phyloP scores from a whole-genome alignment of 23 tunicate species.

The Trididemnum nubilum region DNA sequence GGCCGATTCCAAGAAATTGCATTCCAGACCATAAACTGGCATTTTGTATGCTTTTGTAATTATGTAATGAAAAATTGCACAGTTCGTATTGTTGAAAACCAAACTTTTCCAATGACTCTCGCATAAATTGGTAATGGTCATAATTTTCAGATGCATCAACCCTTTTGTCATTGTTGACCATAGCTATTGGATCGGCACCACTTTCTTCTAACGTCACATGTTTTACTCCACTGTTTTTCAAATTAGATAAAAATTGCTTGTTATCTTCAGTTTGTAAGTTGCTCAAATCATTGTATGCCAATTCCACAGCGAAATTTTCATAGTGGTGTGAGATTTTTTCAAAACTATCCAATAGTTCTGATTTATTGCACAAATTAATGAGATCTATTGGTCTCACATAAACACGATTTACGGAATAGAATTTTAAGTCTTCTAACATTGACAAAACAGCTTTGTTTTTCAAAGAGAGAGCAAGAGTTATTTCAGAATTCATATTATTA shows the following conservation, averaged over 20 bases:
- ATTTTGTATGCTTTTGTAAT: background rate
- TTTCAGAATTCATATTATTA: background rate
- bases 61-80: conserved; percentile 6
- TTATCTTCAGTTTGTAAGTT: background rate
- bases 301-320: background rate
- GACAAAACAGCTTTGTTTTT: background rate
- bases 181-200: background rate
- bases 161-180: background rate
- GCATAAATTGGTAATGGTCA: background rate
- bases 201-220: conserved; percentile 8
- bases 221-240: background rate
- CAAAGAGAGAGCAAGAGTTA: background rate
- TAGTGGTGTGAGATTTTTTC: no score
- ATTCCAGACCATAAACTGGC: conserved; percentile 5
- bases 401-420: background rate
- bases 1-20: conserved; percentile 17
- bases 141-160: background rate
- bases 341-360: background rate
- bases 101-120: background rate
- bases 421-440: background rate
- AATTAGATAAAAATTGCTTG: background rate
- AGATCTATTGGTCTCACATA: background rate
- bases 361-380: background rate
- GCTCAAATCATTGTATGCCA: background rate
- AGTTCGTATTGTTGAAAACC: conserved; percentile 18